phyloP scores from a whole-genome alignment of 2,888 invertebrate species.

The Gnatocerus cornutus region DNA sequence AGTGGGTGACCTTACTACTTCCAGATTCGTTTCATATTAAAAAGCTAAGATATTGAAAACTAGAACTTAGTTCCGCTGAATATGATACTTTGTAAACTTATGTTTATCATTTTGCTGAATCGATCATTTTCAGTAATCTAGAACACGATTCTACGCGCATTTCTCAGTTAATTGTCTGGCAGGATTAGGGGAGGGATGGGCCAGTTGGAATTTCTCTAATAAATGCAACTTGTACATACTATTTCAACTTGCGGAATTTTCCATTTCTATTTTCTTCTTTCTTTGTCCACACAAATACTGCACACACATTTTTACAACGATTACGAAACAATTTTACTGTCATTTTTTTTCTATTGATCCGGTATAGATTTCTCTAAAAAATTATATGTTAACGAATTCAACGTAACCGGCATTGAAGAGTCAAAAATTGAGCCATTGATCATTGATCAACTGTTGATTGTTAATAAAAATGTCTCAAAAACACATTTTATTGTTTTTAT shows the following conservation, averaged over 20 bases:
- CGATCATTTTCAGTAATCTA: slow-evolving; percentile 38
- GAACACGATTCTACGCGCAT: slow-evolving; percentile 41
- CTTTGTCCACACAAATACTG: too few relatives aligned
- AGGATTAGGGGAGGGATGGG: background rate
- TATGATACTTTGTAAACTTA: slow-evolving; percentile 48
- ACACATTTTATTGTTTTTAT: slow-evolving; percentile 26
- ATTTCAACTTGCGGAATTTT: too few relatives aligned
- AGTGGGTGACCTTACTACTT: slow-evolving; percentile 5
- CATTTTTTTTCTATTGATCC: too few relatives aligned
- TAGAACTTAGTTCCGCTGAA: slow-evolving; percentile 49
- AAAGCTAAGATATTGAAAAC: slow-evolving; percentile 34
- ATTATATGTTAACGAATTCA: slow-evolving; percentile 22
- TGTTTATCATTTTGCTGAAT: slow-evolving; percentile 45
- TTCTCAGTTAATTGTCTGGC: slow-evolving; percentile 34
- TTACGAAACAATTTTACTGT: too few relatives aligned
- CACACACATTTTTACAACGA: too few relatives aligned
- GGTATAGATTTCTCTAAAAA: background rate
- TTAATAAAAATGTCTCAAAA: slow-evolving; percentile 24
- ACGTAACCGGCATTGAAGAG: slow-evolving; percentile 19
- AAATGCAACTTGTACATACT: too few relatives aligned
- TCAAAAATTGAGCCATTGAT: slow-evolving; percentile 19
- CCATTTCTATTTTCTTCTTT: too few relatives aligned
- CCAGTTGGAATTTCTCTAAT: background rate
- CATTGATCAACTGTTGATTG: slow-evolving; percentile 4
- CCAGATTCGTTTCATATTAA: slow-evolving; percentile 23